Base-by-base conservation (phyloP, 2,888 invertebrate genomes). In the Lasioglossum morio region DNA sequence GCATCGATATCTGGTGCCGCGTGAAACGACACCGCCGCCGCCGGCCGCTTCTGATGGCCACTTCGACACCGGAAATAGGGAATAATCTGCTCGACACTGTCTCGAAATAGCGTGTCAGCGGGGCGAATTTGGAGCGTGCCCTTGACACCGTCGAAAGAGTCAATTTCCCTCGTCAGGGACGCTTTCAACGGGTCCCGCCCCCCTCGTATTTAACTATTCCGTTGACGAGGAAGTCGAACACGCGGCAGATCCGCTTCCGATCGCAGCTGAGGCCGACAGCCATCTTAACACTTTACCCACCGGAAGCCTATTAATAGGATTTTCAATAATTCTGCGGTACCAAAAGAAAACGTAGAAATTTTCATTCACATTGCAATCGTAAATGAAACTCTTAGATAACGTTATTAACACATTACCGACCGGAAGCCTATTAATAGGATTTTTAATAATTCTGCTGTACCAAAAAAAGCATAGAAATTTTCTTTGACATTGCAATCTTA, bases 21-120 rank as follows among this genome's bases (percentile, higher is more conserved):
- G 43, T 27, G 70, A 72, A 27, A 46, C 85, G 77, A 81, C 74
- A 72, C 77, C 81, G 12, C 77, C 81, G 12, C 43, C 43, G 66
- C 48, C 72, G 43, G 66, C 48, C 72, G 43, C n/a, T 78, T 66
- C 48, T 79, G 80, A 83, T 76, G 75, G 72, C 48, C 87, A 87
- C 77, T 87, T 86, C 43, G 75, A 48, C 69, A 37, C 75, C 80
- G 87, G 87, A 87, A 87, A 87, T 83, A 74, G 86, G 63, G 74
- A 79, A 74, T 83, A 86, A 86, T 79, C 70, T 53, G 46, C 60
- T 77, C 77, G 69, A n/a, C 63, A 37, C 30, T 48, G 66, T 48
- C 72, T 78, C 82, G 60, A 57, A 82, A 86, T 79, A 79, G 77
- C 57, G 37, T 79, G 57, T 63, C 79, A 53, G 43, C 69, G 27